Conservation (phyloP, 2,888 invertebrate genomes). For the Mythimna albipuncta region DNA sequence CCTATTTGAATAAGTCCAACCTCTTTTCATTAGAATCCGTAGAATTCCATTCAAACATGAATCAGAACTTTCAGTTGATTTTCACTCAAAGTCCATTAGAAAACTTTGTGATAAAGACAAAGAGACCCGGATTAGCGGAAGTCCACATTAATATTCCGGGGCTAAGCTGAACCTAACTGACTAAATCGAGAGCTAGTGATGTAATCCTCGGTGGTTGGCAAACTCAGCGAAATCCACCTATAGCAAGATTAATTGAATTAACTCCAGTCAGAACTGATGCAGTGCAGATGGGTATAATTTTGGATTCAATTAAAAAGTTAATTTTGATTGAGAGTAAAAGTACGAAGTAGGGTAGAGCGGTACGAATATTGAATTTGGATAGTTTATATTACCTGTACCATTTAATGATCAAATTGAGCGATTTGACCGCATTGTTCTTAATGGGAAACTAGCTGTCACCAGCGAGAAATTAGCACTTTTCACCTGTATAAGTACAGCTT, state of each 20-base stretch:
- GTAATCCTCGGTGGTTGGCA: constrained; percentile 49
- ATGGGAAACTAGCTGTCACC: too few relatives aligned
- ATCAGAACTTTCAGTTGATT: constrained; percentile 17
- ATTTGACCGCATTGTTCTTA: too few relatives aligned
- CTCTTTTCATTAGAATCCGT: constrained; percentile 24
- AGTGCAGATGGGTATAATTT: constrained; percentile 57
- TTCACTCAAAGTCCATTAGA: constrained; percentile 28
- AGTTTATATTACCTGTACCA: too few relatives aligned
- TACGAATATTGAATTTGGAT: not conserved
- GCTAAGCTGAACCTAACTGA: constrained; percentile 45
- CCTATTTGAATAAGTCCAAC: constrained; percentile 19
- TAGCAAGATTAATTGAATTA: constrained; percentile 71
- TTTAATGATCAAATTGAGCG: too few relatives aligned
- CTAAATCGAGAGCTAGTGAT: constrained; percentile 52
- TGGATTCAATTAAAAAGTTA: constrained; percentile 45
- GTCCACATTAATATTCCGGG: constrained; percentile 45
- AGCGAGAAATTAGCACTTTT: too few relatives aligned
- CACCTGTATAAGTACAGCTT: too few relatives aligned
- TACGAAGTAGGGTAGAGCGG: not conserved
- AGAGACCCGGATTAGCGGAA: constrained; percentile 11
- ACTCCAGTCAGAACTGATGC: constrained; percentile 54
- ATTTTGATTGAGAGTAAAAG: constrained; percentile 19
- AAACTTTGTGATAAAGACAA: constrained; percentile 31
- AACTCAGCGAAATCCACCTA: constrained; percentile 58
- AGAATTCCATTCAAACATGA: constrained; percentile 29